These are phyloP conservation scores for Spongilla lacustris DNA, from an alignment of 37 sponge, comb jelly and placozoan species.

Conservation along the genomic window DNA sequence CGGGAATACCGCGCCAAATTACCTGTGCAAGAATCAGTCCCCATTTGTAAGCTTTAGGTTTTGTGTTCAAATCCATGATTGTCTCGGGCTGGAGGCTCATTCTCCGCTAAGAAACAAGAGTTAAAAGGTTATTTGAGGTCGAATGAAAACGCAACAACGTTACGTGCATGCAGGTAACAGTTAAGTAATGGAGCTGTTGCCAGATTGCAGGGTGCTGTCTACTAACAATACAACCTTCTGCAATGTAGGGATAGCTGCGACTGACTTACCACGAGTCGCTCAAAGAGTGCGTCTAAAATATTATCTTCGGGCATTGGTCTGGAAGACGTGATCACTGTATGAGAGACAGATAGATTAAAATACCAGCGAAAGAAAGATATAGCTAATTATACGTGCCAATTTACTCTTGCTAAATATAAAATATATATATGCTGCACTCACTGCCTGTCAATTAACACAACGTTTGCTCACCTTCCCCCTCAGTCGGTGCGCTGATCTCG, in stretches of 20 bases:
- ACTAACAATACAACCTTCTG: too few relatives aligned
- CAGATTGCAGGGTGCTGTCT: too few relatives aligned
- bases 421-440: too few relatives aligned
- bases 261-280: constrained; percentile 74
- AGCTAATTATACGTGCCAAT: neutral
- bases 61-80: constrained; percentile 69
- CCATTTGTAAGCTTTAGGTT: constrained; percentile 78
- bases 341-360: neutral
- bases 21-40: constrained; percentile 79
- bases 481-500: neutral
- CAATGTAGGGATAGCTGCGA: too few relatives aligned
- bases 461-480: neutral
- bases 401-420: too few relatives aligned
- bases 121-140: neutral
- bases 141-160: too few relatives aligned
- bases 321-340: constrained; percentile 23
- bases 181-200: too few relatives aligned
- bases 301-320: constrained; percentile 76
- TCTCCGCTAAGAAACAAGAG: constrained; percentile 32
- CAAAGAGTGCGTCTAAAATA: constrained; percentile 69
- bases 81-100: constrained; percentile 71
- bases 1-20: too few relatives aligned
- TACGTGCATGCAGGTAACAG: too few relatives aligned
- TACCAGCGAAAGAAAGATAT: neutral
- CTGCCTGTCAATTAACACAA: too few relatives aligned